Percentiles rank a stretch among this genome's conserved stretches.
These are phyloP conservation scores for Acipenser ruthenus DNA, from an alignment of 2,797 vertebrate species.

Conservation along the genomic window DNA sequence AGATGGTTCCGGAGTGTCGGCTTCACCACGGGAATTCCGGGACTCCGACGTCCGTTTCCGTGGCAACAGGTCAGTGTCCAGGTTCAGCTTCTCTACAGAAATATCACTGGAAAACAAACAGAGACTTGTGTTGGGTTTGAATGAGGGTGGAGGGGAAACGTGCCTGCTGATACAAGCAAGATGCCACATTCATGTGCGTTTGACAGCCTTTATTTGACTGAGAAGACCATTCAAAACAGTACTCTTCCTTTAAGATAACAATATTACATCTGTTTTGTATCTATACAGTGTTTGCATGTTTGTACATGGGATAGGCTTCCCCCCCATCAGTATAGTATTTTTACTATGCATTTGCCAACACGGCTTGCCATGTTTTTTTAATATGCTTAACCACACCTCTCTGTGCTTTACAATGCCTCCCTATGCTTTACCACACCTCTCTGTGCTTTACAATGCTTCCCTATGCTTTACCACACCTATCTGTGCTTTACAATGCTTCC, in stretches of 20 bases:
- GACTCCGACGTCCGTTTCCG: constrained; percentile 48
- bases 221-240: not conserved
- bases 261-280: not conserved
- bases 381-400: too few relatives aligned
- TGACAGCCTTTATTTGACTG: not conserved
- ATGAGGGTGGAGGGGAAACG: too few relatives aligned
- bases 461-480: too few relatives aligned
- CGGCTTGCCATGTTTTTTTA: too few relatives aligned
- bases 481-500: too few relatives aligned
- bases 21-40: constrained; percentile 51
- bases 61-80: constrained; percentile 61
- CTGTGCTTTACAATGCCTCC: too few relatives aligned
- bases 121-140: not conserved
- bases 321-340: too few relatives aligned
- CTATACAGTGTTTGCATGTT: not conserved
- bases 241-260: not conserved
- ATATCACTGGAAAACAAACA: constrained; percentile 59
- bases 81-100: constrained; percentile 75
- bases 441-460: too few relatives aligned
- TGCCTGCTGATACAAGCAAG: constrained; percentile 21
- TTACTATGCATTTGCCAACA: too few relatives aligned
- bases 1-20: constrained; percentile 43
- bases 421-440: too few relatives aligned
- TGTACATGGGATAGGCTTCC: too few relatives aligned
- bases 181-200: not conserved